Base-by-base conservation (phyloP, 1,140 invertebrate species). In the Drosophila ironensis region DNA sequence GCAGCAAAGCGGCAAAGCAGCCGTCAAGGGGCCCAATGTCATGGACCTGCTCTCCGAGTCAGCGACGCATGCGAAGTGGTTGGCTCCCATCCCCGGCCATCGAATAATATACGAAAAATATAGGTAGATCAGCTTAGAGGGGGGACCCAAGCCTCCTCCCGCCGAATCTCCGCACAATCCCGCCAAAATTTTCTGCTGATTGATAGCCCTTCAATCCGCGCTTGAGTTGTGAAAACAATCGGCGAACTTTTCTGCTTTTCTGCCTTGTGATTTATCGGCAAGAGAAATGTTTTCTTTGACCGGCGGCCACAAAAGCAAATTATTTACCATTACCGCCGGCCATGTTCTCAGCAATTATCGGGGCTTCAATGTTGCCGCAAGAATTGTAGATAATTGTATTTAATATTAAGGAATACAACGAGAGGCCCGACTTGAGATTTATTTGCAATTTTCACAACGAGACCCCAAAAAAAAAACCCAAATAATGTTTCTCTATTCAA, bases 51-150 rank as follows among this genome's bases (percentile, higher is more conserved):
- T 70, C 24, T 38, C 40, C 40, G 24, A 72, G 47, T 76, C 73
- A 84, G 68, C 77, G 78, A 84, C 57, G 72, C 69, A 77, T 77
- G 77, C 37, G 66, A 48, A 71, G 67, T 71, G 68, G 12, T 46
- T 7, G 48, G 28, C 28, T 22, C 16, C 28, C 28, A 33, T 38
- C 30, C 27, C 41, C 14, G 38, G 27, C 57, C 57, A 6, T 5
- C 57, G 46, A 52, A 63, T 45, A 47, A 67, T 67, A 67, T 63
- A 67, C 30, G 20, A 42, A 53, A 37, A n/a, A n/a, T n/a, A 37
- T 37, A 14, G 33, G 6, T 37, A n/a, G n/a, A n/a, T 35, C 8
- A 11, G 28, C 28, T 30, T 30, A 2, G 20, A 22, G 20, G 20
- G 20, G 20, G 20, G 20, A 22, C n/a, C n/a, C n/a, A n/a, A n/a